Percentiles rank a stretch among this genome's conserved stretches.
phyloP scores from a whole-genome alignment of 2,113 vertebrate genomes.

The Seriola dumerili region DNA sequence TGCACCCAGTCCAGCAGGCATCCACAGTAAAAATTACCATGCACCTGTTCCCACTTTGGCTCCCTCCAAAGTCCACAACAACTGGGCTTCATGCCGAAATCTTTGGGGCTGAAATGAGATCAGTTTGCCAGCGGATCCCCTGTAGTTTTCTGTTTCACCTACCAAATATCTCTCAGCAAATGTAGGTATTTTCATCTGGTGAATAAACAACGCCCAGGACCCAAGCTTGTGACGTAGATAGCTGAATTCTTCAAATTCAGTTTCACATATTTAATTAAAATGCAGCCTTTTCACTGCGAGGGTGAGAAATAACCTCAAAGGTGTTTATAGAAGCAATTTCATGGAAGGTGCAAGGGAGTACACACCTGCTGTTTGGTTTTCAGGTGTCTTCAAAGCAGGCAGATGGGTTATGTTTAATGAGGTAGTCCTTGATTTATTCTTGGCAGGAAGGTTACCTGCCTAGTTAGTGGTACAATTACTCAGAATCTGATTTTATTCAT shows the following conservation, averaged over 20 bases:
- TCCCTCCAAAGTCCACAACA: constrained; percentile 62
- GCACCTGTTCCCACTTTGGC: constrained; percentile 77
- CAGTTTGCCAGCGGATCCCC: constrained; percentile 29
- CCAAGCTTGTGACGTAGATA: background rate
- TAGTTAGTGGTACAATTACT: constrained; percentile 13
- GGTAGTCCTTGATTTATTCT: constrained; percentile 53
- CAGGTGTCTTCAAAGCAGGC: constrained; percentile 36
- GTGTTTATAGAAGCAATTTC: constrained; percentile 37
- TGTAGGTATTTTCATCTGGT: background rate
- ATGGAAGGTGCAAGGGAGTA: constrained; percentile 7
- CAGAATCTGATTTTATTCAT: constrained; percentile 26
- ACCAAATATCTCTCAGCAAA: constrained; percentile 19
- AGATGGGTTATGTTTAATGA: constrained; percentile 54
- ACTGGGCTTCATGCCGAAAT: constrained; percentile 53
- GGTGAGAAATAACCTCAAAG: constrained; percentile 33
- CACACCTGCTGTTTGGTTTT: constrained; percentile 36
- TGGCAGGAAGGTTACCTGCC: constrained; percentile 43
- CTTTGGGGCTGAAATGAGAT: constrained; percentile 38
- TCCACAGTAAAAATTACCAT: constrained; percentile 35
- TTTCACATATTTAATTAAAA: constrained; percentile 40
- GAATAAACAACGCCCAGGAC: background rate
- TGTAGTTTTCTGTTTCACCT: constrained; percentile 12
- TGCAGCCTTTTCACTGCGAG: background rate
- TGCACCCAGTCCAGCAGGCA: constrained; percentile 14
- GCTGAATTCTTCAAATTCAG: constrained; percentile 9